Evolutionary conservation across 2,888 invertebrate genomes (phyloP).

Genomic region (Dicroscelio sp.): DNA sequence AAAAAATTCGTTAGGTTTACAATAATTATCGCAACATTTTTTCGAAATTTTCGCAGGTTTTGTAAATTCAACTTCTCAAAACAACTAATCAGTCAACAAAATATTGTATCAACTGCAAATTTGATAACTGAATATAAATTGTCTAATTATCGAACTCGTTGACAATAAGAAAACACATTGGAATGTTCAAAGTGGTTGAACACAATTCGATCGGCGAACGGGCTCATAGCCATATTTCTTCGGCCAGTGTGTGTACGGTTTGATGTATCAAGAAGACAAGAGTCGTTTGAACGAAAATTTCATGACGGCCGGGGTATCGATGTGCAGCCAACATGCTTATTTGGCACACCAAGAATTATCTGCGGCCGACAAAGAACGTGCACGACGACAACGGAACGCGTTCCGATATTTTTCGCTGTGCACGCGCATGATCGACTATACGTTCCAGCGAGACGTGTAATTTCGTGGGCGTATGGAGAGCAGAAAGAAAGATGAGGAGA

Average conservation of each 20-base stretch:
- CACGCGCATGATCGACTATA: conserved; percentile 79
- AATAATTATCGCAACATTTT: no score
- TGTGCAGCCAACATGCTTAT: conserved; percentile 80
- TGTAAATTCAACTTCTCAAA: no score
- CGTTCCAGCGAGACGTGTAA: conserved; percentile 84
- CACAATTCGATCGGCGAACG: conserved; percentile 61
- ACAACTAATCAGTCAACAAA: no score
- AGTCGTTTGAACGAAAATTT: conserved; percentile 72
- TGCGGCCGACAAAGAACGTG: conserved; percentile 78
- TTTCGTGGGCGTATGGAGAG: conserved; percentile 90
- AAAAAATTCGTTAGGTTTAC: no score
- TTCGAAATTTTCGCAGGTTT: no score
- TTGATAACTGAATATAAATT: no score
- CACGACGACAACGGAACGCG: conserved; percentile 80
- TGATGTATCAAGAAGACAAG: conserved; percentile 77
- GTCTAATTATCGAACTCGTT: no score
- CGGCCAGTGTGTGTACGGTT: conserved; percentile 40
- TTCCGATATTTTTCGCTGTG: conserved; percentile 83
- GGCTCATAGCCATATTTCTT: conserved; percentile 53
- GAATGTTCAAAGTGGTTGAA: conserved; percentile 48
- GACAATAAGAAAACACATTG: no score
- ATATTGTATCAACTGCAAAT: no score
- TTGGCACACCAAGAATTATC: conserved; percentile 83
- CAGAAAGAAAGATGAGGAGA: conserved; percentile 82
- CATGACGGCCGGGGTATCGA: conserved; percentile 67